A percentile compares a stretch with the other conserved stretches of the same genome.
These are phyloP conservation scores for Anoplopoma fimbria DNA, from an alignment of 2,113 vertebrate species.

Conservation along the genomic window DNA sequence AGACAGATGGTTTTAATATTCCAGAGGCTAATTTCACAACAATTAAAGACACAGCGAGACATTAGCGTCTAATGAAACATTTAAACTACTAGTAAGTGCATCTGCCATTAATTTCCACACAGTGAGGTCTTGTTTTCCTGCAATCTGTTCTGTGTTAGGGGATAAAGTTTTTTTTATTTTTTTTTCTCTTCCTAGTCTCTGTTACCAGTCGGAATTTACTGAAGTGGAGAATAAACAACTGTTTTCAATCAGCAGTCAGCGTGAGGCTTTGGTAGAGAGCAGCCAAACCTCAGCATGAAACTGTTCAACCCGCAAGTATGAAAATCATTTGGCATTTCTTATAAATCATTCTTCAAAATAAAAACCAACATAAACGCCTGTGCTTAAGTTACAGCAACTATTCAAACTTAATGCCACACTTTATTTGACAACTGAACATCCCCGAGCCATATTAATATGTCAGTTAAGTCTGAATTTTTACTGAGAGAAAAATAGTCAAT, in stretches of 20 bases:
- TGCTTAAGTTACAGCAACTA: neutral
- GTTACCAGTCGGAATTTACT: constrained; percentile 90
- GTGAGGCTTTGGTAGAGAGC: constrained; percentile 85
- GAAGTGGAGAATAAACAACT: constrained; percentile 98
- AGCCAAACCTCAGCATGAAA: constrained; percentile 76
- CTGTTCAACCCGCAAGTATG: constrained; percentile 22
- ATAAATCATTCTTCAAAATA: too few species aligned
- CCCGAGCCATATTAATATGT: neutral
- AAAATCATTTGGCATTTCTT: constrained; percentile 37
- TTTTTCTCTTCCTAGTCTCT: constrained; percentile 12
- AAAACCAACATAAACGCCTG: neutral
- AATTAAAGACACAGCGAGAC: constrained; percentile 98
- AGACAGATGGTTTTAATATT: constrained; percentile 99
- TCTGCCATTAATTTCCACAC: constrained; percentile 97
- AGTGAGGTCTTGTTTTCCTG: constrained; percentile 92
- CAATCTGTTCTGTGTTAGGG: constrained; percentile 96
- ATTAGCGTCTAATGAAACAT: constrained; percentile 99
- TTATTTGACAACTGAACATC: constrained; percentile 12
- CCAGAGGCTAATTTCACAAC: constrained; percentile 97
- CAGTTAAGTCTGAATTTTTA: neutral
- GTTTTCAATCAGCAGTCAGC: constrained; percentile 97
- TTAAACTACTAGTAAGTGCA: constrained; percentile 96
- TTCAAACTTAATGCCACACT: neutral
- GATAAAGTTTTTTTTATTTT: constrained; percentile 80
- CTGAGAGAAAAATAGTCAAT: neutral